Evolutionary conservation across 2,888 invertebrate species (phyloP), one percentile per base, ranked within the genome.

Genomic region (Tenthredo notha): DNA sequence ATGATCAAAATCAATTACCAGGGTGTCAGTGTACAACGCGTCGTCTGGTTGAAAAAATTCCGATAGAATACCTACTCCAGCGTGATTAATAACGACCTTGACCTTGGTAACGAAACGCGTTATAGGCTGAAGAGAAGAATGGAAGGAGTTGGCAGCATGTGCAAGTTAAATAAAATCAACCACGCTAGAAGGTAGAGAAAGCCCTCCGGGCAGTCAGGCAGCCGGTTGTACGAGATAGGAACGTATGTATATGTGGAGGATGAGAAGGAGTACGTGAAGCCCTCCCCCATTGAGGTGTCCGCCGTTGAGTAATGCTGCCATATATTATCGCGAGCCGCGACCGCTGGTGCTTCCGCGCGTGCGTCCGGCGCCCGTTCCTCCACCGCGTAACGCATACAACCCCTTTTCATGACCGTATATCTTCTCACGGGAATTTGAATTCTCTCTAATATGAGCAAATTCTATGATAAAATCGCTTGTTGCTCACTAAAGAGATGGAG

Each of bases 281-380:
- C 84, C 78, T 84, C 84, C 78, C 84, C 91, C 91, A 92, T 92
- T 92, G 89, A 92, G 90, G 92, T 91, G 92, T 92, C 92, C 90
- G 91, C 90, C 89, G 85, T 88, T 92, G 91, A 92, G 92, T 92
- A 92, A 92, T 92, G 92, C 91, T 87, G 89, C 90, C 90, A 92
- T 92, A 92, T 92, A 92, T 92, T 92, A 92, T 85, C 85, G 85
- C 86, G 58, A 58, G 58, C 82, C 72, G 80, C 70, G 77, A 75
- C 87, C 86, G 86, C 86, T 85, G 82, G 84, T 87, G 89, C 89
- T 89, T 88, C 90, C 87, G 89, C 88, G 87, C 88, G 88, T 89
- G 88, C 89, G 88, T 87, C 86, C 18, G 77, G 77, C 54, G 50
- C 50, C 50, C 84, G n/a, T 37, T 84, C 25, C 80, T 58, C 85